These are phyloP conservation scores for Thymelicus sylvestris DNA, from an alignment of 2,888 invertebrate genomes.

Conservation along the genomic window DNA sequence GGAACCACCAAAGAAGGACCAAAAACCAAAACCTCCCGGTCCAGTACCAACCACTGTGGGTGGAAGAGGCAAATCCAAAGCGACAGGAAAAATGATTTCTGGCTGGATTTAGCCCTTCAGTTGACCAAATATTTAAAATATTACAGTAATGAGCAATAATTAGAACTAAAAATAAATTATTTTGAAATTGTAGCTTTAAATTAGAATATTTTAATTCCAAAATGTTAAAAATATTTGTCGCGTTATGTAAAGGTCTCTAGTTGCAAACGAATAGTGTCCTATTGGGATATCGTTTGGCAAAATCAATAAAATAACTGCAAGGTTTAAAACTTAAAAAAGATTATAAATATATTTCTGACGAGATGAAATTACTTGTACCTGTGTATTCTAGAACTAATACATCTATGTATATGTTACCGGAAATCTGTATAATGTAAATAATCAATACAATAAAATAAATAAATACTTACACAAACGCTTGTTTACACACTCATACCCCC, in stretches of 20 bases:
- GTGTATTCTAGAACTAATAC: too few relatives aligned
- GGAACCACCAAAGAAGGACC: slow-evolving; percentile 46
- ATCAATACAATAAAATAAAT: too few relatives aligned
- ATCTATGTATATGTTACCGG: too few relatives aligned
- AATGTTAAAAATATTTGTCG: background rate
- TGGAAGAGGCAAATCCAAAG: slow-evolving; percentile 88
- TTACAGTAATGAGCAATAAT: slow-evolving; percentile 60
- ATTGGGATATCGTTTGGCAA: background rate
- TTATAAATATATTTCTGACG: too few relatives aligned
- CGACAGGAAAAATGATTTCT: slow-evolving; percentile 89
- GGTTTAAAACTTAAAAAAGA: too few relatives aligned
- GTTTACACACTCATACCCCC: too few relatives aligned
- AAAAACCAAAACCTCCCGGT: slow-evolving; percentile 51
- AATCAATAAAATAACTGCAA: background rate
- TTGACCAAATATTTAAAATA: slow-evolving; percentile 63
- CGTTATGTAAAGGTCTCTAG: too few relatives aligned
- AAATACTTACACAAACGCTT: too few relatives aligned
- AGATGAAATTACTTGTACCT: too few relatives aligned
- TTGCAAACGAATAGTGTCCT: slow-evolving; percentile 1
- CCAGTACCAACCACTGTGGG: slow-evolving; percentile 70
- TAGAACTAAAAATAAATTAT: slow-evolving; percentile 42
- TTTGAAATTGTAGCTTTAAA: background rate
- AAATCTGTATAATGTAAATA: too few relatives aligned
- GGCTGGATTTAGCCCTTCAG: slow-evolving; percentile 86
- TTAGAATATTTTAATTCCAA: background rate